phyloP scores from a whole-genome alignment of 35 echinoderm and acorn worm species.

The Acanthaster planci region DNA sequence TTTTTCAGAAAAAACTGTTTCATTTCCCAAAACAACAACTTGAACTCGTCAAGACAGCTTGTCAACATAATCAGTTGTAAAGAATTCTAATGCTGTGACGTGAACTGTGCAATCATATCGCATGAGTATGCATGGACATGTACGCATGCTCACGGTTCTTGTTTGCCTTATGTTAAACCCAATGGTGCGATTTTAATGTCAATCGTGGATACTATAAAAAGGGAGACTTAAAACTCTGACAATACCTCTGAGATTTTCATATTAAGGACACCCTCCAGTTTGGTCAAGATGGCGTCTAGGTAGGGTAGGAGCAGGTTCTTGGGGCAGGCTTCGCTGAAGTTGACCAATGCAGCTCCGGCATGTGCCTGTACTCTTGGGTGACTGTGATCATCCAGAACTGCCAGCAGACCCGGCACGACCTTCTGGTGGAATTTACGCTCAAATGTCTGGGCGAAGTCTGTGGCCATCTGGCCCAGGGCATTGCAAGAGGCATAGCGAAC shows the following conservation, averaged over 20 bases:
- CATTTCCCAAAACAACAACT: no score
- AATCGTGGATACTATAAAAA: no score
- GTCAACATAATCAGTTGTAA: no score
- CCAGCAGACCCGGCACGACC: slow-evolving; percentile 73
- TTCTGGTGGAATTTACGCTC: slow-evolving; percentile 81
- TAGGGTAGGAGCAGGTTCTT: slow-evolving; percentile 81
- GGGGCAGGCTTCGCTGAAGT: slow-evolving; percentile 98
- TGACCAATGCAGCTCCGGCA: slow-evolving; percentile 92
- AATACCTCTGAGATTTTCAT: slow-evolving; percentile 85
- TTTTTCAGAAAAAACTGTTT: no score
- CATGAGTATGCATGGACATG: no score
- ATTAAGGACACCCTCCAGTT: slow-evolving; percentile 67
- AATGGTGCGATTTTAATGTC: no score
- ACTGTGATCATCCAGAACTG: slow-evolving; percentile 59
- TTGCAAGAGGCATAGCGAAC: slow-evolving; percentile 86
- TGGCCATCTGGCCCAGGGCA: slow-evolving; percentile 87
- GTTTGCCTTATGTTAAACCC: no score
- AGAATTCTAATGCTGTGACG: no score
- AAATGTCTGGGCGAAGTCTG: slow-evolving; percentile 82
- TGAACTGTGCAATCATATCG: no score
- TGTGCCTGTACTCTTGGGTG: slow-evolving; percentile 93
- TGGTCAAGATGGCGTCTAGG: slow-evolving; percentile 56
- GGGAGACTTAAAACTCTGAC: no score
- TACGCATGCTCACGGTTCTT: no score
- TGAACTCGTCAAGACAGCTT: no score